phyloP scores from a whole-genome alignment of 1,140 invertebrate species.

The Macrostomum lignano region DNA sequence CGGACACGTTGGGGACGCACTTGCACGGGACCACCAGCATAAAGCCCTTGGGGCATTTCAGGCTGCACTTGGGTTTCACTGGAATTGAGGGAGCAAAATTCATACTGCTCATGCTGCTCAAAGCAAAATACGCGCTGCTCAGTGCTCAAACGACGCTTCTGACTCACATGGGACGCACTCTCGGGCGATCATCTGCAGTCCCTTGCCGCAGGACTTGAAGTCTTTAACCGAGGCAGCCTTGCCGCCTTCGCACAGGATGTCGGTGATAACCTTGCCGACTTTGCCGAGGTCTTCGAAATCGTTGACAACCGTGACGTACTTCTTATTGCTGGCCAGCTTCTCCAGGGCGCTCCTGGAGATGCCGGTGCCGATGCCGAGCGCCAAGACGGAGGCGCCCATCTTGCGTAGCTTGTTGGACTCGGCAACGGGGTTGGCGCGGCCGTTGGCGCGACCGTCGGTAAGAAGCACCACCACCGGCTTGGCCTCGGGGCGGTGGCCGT shows the following conservation, averaged over 20 bases:
- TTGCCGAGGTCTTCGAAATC: background rate
- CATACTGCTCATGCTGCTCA: too few species aligned
- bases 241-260: background rate
- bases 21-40: conserved; percentile 1
- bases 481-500: background rate
- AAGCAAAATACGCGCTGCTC: too few species aligned
- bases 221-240: too few species aligned
- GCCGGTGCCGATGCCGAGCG: background rate
- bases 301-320: background rate
- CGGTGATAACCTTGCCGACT: background rate
- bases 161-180: too few species aligned
- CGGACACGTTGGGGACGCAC: background rate
- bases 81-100: too few species aligned
- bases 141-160: too few species aligned
- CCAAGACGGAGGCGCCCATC: background rate
- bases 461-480: background rate
- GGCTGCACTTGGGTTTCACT: background rate
- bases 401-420: background rate
- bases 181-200: too few species aligned
- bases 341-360: background rate
- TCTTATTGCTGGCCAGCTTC: background rate
- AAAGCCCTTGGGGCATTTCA: background rate
- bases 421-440: background rate
- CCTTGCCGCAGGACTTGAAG: too few species aligned
- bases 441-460: conserved; percentile 1